Base-by-base conservation (phyloP, 2,888 invertebrate species). In the Lithophane leautieri region DNA sequence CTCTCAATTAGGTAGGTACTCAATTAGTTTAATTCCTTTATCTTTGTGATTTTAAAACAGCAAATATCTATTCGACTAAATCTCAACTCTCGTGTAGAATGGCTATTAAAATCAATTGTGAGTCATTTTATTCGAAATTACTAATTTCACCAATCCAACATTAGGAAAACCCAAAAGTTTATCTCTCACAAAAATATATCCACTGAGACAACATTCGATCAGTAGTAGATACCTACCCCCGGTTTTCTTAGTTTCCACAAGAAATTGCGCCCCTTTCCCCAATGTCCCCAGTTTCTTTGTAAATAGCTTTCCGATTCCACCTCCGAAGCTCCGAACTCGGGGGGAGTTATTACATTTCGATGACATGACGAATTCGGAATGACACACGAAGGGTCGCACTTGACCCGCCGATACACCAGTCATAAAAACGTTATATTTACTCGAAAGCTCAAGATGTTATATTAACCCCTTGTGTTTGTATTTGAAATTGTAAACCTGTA, bases 311-410 rank as follows among this genome's bases (percentile, higher is more conserved):
- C 91, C 92, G 91, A 94, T 92, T 90, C 85, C 87, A 73, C 74
- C 78, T 86, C 86, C 89, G 86, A 85, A 86, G 90, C 89, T 70
- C 50, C 62, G 54, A 68, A 74, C 50, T 67, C 16, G 88, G 91
- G 94, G 94, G 94, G 93, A 93, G 94, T 95, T 95, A 96, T 95
- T 95, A 93, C 95, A 93, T 95, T 95, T 95, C 93, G 95, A 96
- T 96, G 96, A 96, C 95, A 95, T 91, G 94, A 93, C 94, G 94
- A 94, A 95, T 95, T 93, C 91, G 88, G 93, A 93, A 94, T 93
- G 94, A 93, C 93, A 92, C 88, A 83, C 85, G 88, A 89, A 89
- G 88, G 90, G 90, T 86, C 88, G 77, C 89, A 89, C 92, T 94
- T 94, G 93, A 94, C 94, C 94, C 88, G 85, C 72, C 82, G 78